These are phyloP conservation scores for Tipula vernalis DNA, from an alignment of 2,888 invertebrate genomes.

Conservation along the genomic window DNA sequence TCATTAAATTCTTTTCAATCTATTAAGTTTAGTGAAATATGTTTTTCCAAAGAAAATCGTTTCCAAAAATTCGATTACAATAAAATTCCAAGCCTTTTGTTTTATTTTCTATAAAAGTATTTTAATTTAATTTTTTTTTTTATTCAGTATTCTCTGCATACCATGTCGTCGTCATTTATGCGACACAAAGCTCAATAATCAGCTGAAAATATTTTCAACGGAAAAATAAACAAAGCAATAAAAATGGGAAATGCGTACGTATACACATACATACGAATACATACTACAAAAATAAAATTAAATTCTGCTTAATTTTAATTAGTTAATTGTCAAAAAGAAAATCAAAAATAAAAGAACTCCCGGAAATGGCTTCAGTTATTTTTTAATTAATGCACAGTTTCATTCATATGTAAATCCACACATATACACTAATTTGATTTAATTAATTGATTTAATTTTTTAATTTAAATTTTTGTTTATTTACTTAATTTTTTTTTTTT, in stretches of 20 bases:
- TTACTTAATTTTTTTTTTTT: neutral
- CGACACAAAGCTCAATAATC: neutral
- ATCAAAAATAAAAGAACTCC: neutral
- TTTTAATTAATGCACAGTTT: neutral
- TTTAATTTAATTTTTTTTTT: neutral
- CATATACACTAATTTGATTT: neutral
- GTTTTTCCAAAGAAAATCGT: neutral
- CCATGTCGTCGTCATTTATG: neutral
- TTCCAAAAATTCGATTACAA: neutral
- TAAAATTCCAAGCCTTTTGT: neutral
- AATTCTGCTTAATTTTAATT: neutral
- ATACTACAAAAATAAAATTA: neutral
- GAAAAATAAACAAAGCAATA: neutral
- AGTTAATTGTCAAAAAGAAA: neutral
- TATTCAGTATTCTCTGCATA: neutral
- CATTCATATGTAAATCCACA: neutral
- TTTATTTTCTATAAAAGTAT: neutral
- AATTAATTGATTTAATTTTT: neutral
- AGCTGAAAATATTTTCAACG: neutral
- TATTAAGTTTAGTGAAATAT: neutral
- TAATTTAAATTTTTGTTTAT: neutral
- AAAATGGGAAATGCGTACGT: neutral
- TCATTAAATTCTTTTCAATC: neutral
- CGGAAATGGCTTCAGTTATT: neutral
- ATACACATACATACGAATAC: neutral